Conservation (phyloP, 2,888 invertebrate genomes). For the Amblyjoppa proteus region DNA sequence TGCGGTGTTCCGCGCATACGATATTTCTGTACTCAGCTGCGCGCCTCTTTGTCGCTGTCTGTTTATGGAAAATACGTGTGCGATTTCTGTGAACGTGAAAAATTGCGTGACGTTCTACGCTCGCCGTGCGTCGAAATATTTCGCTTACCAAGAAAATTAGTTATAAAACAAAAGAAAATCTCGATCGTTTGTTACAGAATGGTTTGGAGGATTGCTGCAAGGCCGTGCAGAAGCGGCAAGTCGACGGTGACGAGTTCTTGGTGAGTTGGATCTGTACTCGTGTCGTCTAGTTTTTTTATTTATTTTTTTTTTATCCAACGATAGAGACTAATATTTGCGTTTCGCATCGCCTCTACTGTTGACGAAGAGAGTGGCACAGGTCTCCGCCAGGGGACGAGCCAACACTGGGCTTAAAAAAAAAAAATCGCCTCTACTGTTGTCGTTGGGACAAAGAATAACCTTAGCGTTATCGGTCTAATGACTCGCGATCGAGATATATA, state of each 20-base stretch:
- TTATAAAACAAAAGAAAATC: conserved; percentile 6
- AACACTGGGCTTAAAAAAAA: too few species aligned
- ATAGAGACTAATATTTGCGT: not conserved
- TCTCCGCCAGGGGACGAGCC: too few species aligned
- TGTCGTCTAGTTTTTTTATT: not conserved
- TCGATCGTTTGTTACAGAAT: conserved; percentile 76
- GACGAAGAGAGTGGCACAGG: not conserved
- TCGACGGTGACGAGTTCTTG: conserved; percentile 82
- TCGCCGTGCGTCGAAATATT: not conserved
- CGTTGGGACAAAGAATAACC: not conserved
- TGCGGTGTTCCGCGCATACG: not conserved
- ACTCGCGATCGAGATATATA: conserved; percentile 32
- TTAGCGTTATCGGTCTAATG: conserved; percentile 27
- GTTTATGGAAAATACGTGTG: conserved; percentile 33
- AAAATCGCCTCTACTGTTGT: not conserved
- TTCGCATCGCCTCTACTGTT: not conserved
- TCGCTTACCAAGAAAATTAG: not conserved
- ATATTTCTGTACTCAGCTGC: conserved; percentile 25
- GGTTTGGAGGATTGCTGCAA: conserved; percentile 81
- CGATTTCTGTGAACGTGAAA: not conserved
- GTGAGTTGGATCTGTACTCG: conserved; percentile 74
- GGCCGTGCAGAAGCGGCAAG: conserved; percentile 79
- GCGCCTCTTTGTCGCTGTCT: conserved; percentile 26
- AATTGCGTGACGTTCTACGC: not conserved
- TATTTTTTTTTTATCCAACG: not conserved